A percentile compares a stretch with the other conserved stretches of the same genome.
Conservation (phyloP, 2,888 invertebrate genomes). For the Cotesia congregata region DNA sequence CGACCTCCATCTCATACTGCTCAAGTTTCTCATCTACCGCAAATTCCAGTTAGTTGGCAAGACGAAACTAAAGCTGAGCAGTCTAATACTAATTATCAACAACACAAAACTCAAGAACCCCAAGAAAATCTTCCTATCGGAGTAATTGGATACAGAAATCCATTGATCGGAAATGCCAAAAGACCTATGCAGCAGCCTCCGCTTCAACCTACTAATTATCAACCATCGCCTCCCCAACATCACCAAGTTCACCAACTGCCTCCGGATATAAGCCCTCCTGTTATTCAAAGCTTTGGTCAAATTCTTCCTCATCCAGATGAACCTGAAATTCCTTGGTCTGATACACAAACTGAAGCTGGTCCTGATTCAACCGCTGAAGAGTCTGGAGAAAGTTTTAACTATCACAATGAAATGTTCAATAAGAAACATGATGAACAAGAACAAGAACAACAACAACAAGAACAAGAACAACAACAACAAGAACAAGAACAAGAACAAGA, state of each 20-base stretch:
- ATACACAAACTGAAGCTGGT: slow-evolving; percentile 48
- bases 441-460: slow-evolving; percentile 41
- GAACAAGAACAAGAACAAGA: background rate
- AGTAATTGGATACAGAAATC: slow-evolving; percentile 61
- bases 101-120: slow-evolving; percentile 26
- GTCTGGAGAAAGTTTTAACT: slow-evolving; percentile 48
- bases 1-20: slow-evolving; percentile 39
- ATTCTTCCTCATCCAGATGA: slow-evolving; percentile 47
- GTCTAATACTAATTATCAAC: slow-evolving; percentile 19
- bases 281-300: slow-evolving; percentile 51
- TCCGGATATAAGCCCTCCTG: slow-evolving; percentile 44
- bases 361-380: slow-evolving; percentile 45
- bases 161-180: slow-evolving; percentile 54
- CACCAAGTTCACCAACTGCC: slow-evolving; percentile 43
- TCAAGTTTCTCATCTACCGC: slow-evolving; percentile 51
- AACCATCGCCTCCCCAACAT: slow-evolving; percentile 40
- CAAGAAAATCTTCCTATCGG: slow-evolving; percentile 58
- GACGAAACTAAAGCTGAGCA: slow-evolving; percentile 20
- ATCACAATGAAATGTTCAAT: slow-evolving; percentile 33
- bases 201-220: slow-evolving; percentile 44
- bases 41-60: slow-evolving; percentile 38
- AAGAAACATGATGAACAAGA: background rate
- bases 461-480: background rate
- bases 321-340: slow-evolving; percentile 45
- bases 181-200: slow-evolving; percentile 45